Evolutionary conservation across 2,888 invertebrate species (phyloP), one percentile per base, ranked within the genome.

Genomic region (Chaetoderma sp.): DNA sequence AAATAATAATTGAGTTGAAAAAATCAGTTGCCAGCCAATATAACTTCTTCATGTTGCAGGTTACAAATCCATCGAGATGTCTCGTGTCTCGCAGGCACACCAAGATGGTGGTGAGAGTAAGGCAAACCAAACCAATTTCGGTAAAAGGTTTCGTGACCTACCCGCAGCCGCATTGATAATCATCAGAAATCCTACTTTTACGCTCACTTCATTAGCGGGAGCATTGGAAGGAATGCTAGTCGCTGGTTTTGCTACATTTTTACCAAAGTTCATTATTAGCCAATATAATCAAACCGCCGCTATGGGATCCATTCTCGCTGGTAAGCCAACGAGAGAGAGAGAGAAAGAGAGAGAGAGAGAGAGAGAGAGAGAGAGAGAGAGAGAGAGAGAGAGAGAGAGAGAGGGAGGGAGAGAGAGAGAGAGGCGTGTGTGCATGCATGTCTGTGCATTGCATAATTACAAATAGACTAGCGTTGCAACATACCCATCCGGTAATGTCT

Each of bases 181-280:
- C 4, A 10, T 75, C 10, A 42, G 50, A 30, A 77, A 75, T 33
- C 75, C 77, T 0, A 76, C 75, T 6, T 88, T 92, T 56, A 89
- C 92, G 71, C 89, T 88, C 70, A 91, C 92, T 83, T 91, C 90
- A 42, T 83, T 90, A 6, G 90, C 91, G 28, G 90, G 88, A 0
- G 89, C 91, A 23, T 91, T 92, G 74, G 92, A 91, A 36, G 76
- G 78, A 70, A 88, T 92, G 47, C 81, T 88, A 36, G 85, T 74
- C 33, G 80, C 81, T 44, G 91, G 91, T 0, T 91, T 91, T 75
- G 90, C 92, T 79, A 92, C 92, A 13, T 93, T 91, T 81, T 87
- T 92, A 74, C 91, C 91, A 8, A 93, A 92, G 81, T 92, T 92
- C 81, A 89, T 93, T 79, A 93, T 93, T 85, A 91, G 92, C 8